Conservation (phyloP, 1,140 invertebrate genomes). For the Manduca sexta region DNA sequence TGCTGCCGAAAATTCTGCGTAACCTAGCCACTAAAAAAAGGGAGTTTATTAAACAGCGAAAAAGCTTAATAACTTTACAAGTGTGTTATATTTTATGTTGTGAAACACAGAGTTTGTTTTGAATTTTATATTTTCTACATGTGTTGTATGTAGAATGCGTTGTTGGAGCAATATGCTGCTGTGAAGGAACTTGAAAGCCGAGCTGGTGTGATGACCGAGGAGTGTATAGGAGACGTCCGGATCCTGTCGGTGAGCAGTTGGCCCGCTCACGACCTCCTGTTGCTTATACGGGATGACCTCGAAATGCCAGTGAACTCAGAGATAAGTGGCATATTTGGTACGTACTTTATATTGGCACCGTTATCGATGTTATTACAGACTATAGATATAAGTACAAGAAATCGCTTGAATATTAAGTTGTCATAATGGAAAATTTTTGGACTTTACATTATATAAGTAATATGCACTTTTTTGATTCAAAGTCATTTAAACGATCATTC, state of each 20-base stretch:
- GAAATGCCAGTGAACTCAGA: slow-evolving; percentile 30
- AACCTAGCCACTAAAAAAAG: slow-evolving; percentile 46
- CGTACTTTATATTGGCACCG: neutral
- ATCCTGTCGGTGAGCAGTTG: slow-evolving; percentile 47
- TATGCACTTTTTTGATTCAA: no score
- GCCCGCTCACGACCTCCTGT: slow-evolving; percentile 53
- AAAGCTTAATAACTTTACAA: slow-evolving; percentile 41
- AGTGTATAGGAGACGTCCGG: slow-evolving; percentile 37
- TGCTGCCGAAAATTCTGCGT: slow-evolving; percentile 38
- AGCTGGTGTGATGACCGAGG: slow-evolving; percentile 23
- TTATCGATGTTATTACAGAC: neutral
- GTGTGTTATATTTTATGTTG: slow-evolving; percentile 16
- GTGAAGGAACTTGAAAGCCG: slow-evolving; percentile 44
- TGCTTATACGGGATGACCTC: slow-evolving; percentile 47
- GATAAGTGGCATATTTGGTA: slow-evolving; percentile 49
- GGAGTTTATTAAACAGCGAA: slow-evolving; percentile 54
- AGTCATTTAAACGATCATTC: no score
- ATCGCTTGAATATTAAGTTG: neutral
- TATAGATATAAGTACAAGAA: neutral
- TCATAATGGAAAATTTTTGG: no score
- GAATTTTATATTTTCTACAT: neutral
- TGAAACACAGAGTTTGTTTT: neutral
- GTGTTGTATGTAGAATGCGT: slow-evolving; percentile 28
- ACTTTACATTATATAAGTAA: no score
- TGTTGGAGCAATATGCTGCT: slow-evolving; percentile 42